phyloP scores from a whole-genome alignment of 2,888 invertebrate genomes.

The Agriopis marginaria region DNA sequence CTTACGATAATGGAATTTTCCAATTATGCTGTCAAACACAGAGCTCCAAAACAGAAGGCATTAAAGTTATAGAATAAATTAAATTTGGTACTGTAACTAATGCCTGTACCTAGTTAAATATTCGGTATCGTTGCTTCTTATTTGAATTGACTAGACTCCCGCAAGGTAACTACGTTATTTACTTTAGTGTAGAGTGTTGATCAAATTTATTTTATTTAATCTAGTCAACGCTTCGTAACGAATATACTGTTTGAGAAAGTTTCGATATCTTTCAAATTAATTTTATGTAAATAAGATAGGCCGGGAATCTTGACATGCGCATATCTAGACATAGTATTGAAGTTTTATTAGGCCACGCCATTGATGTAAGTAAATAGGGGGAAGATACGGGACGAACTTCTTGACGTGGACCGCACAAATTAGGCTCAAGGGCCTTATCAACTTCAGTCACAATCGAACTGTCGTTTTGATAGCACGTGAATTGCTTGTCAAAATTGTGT shows the following conservation, averaged over 20 bases:
- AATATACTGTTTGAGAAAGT: background rate
- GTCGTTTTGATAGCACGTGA: no score
- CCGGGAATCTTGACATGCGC: no score
- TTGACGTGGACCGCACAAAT: no score
- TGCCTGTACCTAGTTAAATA: background rate
- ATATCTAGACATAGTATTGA: no score
- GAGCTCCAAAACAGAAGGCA: constrained; percentile 5
- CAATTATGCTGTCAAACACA: constrained; percentile 15
- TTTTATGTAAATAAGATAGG: no score
- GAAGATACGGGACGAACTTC: no score
- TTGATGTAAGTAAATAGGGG: no score
- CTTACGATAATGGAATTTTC: constrained; percentile 6
- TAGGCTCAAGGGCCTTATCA: no score
- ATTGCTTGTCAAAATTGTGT: no score
- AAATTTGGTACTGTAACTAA: constrained; percentile 4
- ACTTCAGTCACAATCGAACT: no score
- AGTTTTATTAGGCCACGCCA: no score
- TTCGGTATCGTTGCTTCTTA: background rate
- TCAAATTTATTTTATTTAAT: background rate
- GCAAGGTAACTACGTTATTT: background rate
- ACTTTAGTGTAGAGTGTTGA: background rate
- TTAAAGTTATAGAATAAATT: constrained; percentile 14
- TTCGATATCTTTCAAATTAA: no score
- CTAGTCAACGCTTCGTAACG: background rate
- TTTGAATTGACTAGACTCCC: constrained; percentile 1